Base-by-base conservation (phyloP, 2,888 invertebrate genomes). In the Drosophila dives region DNA sequence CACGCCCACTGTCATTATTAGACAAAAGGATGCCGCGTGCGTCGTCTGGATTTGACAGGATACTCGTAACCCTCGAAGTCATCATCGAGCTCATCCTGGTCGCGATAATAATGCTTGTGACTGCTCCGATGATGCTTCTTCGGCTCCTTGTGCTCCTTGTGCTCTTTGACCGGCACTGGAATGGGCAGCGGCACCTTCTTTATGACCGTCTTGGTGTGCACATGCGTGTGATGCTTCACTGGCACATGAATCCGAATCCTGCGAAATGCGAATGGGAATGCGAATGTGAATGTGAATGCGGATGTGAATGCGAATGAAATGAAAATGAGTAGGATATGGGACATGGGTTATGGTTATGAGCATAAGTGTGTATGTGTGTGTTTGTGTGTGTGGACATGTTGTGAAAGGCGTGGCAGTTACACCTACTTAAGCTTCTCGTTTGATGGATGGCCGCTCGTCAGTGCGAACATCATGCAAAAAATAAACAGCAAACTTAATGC, bases 181-280 rank as follows among this genome's bases (percentile, higher is more conserved):
- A 93, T 91, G 72, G 93, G 93, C 61, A 93, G 77, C 29, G 92
- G 91, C 12, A 93, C 92, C 75, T 93, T 93, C 83, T 93, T 93
- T 61, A 93, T 90, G 63, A 93, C 78, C 60, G 93, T 93, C 75
- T 93, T 93, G 3, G 93, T 93, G 72, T 93, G 93, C 29, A 93
- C 86, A 86, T 93, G 93, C 49, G 93, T 93, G 58, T 93, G 93
- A 87, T 93, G 93, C 72, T 93, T 93, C 53, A 93, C 92, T 4
- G 93, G 93, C 63, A 93, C 90, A 77, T 93, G 93, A 77, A 93
- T 93, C 34, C 93, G 91, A 67, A 93, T 92, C 81, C 93, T 93
- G 74, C 54, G 23, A 48, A 72, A 64, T 64, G 49, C 20, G 34
- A 58, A 60, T 64, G 49, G 15, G 34, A 58, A 55, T 40, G 60